Base-by-base conservation (phyloP, 2,797 vertebrate genomes). In the Lepus townsendii region DNA sequence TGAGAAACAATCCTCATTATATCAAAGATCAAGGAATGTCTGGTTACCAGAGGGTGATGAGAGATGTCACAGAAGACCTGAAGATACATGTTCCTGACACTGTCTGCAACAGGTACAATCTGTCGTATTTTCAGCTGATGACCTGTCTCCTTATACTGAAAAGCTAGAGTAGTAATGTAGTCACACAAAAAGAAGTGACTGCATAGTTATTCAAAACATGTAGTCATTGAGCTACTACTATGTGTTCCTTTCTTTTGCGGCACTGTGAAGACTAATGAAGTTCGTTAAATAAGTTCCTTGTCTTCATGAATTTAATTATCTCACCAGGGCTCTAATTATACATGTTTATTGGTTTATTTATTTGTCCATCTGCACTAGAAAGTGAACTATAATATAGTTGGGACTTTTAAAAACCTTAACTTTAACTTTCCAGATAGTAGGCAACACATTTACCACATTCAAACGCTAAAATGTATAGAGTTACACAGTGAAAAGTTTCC, bases 1-100 rank as follows among this genome's bases (percentile, higher is more conserved):
- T 99, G 98, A 98, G 98, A 92, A 97, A 98, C 47, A 98, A 98
- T 85, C 98, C 98, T 90, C 75, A 57, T n/a, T 96, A 96, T 26
- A 77, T 89, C 24, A 66, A 78, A 92, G 71, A 93, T 50, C 54
- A 96, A 75, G 80, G 94, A 30, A 90, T 97, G n/a, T 82, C 97
- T 93, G 97, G 97, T 0, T 98, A 99, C 94, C 65, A 97, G 90
- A 97, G 96, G n/a, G 98, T 98, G 72, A 94, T 99, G 97, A 97
- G 96, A 85, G 88, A 95, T 26, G 97, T 98, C 24, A 83, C 95
- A 0, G 97, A 98, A 76, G 91, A 98, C 50, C 96, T 98, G 72
- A 98, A 98, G 91, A 24, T 93, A 8, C 27, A 97, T 38, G 94
- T 97, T 84, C 97, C 97, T 1, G 95, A 97, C 16, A 96, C 98